Evolutionary conservation across 2,888 invertebrate genomes (phyloP).

Genomic region (Polydesmus complanatus): DNA sequence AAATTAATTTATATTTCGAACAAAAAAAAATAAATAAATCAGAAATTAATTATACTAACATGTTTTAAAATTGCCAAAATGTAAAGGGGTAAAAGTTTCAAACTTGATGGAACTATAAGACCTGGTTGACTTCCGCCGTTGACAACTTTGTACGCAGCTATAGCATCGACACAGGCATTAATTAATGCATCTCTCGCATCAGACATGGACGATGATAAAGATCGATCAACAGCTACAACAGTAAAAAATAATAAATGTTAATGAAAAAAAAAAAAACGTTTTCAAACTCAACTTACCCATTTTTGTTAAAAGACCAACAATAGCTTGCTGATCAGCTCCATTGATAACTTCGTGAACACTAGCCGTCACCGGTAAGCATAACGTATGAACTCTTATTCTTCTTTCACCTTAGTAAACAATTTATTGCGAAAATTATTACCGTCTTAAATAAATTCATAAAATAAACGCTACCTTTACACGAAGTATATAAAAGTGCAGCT

Average conservation of each 20-base stretch:
- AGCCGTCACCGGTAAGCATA: slow-evolving; percentile 79
- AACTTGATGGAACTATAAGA: slow-evolving; percentile 58
- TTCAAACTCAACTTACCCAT: slow-evolving; percentile 58
- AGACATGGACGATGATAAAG: slow-evolving; percentile 63
- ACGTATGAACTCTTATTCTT: slow-evolving; percentile 91
- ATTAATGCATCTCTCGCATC: slow-evolving; percentile 95
- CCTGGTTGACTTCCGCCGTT: slow-evolving; percentile 37
- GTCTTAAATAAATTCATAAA: neutral
- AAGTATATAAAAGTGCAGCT: slow-evolving; percentile 92
- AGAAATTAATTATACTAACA: slow-evolving; percentile 38
- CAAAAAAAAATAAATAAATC: slow-evolving; percentile 8
- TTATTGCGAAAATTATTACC: neutral
- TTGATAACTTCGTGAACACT: slow-evolving; percentile 73
- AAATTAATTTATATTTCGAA: neutral
- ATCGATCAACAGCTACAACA: slow-evolving; percentile 69
- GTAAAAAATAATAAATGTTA: neutral
- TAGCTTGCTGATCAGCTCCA: slow-evolving; percentile 82
- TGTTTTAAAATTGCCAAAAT: slow-evolving; percentile 78
- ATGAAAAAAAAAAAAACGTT: neutral
- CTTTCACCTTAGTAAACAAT: slow-evolving; percentile 54
- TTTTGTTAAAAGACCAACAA: slow-evolving; percentile 80
- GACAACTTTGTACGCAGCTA: slow-evolving; percentile 54
- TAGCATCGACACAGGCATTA: slow-evolving; percentile 82
- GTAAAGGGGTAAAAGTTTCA: slow-evolving; percentile 73
- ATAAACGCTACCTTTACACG: slow-evolving; percentile 53